These are phyloP conservation scores for Phylloscopus trochilus DNA, from an alignment of 2,113 vertebrate species.

Conservation along the genomic window DNA sequence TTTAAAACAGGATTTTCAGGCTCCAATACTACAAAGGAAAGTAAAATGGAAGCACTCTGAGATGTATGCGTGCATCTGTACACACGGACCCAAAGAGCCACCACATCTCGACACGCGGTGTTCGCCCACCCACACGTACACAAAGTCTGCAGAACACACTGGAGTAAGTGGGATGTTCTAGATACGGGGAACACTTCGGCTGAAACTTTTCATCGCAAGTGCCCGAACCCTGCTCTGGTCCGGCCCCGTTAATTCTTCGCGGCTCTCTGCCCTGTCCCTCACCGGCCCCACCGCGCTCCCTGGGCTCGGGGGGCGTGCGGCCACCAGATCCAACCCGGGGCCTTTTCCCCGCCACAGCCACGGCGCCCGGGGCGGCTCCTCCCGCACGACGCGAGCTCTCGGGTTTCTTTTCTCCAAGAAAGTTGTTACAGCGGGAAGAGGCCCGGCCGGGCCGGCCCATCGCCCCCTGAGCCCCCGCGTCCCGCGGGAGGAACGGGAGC, in stretches of 20 bases:
- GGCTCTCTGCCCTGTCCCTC: rapidly evolving
- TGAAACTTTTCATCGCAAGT: not conserved
- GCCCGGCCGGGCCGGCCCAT: not conserved
- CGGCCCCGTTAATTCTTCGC: rapidly evolving
- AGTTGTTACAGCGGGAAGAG: not conserved
- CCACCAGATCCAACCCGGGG: not conserved
- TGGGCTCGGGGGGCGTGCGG: not conserved
- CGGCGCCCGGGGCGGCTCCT: not conserved
- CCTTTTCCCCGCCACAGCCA: not conserved
- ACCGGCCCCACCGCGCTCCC: not conserved
- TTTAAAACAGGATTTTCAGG: not conserved
- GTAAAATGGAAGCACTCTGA: not conserved
- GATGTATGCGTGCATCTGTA: rapidly evolving
- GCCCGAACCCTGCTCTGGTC: rapidly evolving
- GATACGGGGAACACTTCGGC: rapidly evolving
- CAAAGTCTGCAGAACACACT: not conserved
- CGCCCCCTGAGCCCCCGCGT: not conserved
- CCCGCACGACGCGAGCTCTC: not conserved
- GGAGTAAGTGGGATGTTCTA: not conserved
- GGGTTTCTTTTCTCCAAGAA: not conserved
- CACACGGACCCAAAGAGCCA: rapidly evolving
- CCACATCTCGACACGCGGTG: not conserved
- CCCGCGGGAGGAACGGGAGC: not conserved
- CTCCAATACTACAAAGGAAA: not conserved
- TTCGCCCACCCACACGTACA: not conserved